Evolutionary conservation across 1,140 invertebrate species (phyloP), one percentile per base, ranked within the genome.

Genomic region (Whitmania pigra): DNA sequence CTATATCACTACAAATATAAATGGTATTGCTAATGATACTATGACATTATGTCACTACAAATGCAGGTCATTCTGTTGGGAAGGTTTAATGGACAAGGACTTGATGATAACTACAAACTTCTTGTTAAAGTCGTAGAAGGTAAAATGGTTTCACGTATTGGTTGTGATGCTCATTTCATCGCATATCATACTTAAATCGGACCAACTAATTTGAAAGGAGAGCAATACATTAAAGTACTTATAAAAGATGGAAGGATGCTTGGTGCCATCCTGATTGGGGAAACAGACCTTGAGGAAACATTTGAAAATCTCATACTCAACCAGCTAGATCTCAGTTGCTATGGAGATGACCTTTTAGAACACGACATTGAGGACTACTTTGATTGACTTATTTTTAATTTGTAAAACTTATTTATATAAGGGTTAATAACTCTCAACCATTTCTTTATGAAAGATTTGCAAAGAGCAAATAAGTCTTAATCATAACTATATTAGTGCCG

Each of bases 311-410:
- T 99, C 60, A 98, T 98, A 78, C 84, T 97, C 20, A 94, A 97
- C 85, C 89, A 94, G 80, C 85, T 95, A 70, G 93, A 98, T 84
- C 82, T 99, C 53, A 89, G 88, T 75, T 84, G 86, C 27, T 91
- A 89, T 84, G 93, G 91, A 66, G 91, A 97, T 81, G 88, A 97
- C 82, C 87, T 99, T 74, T 85, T 99, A 6, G 89, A 98, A 85
- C 93, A 94, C 25, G 94, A 99, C 82, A 93, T 99, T 79, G 94
- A 97, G 82, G 96, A 99, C 86, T 99, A 95, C 84, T 99, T 99
- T 88, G 96, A 99, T 87, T 99, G 76, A 77, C 6, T 36, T 20
- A 22, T n/a, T n/a, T n/a, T 57, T 63, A 60, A 25, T 60, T 22
- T 6, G 57, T 17, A 13, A 43, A 43, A 6, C 13, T 43, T 43